phyloP scores from a whole-genome alignment of 2,113 vertebrate species.

The Mystacornis crossleyi region DNA sequence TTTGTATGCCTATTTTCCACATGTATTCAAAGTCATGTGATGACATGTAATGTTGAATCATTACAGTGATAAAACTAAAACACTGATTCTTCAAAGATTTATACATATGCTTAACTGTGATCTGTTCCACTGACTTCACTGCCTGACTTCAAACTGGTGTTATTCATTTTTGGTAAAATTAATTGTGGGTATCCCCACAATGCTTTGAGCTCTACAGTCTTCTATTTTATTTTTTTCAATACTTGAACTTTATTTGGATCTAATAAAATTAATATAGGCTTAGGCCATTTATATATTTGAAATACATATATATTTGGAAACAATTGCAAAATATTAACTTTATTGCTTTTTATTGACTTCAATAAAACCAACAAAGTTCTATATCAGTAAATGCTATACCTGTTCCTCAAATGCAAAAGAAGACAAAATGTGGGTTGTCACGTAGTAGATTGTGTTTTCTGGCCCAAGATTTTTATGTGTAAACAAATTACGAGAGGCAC shows the following conservation, averaged over 20 bases:
- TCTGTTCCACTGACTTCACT: not conserved
- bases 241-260: not conserved
- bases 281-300: not conserved
- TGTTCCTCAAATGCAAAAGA: not conserved
- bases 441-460: not conserved
- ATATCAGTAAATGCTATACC: not conserved
- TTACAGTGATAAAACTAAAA: not conserved
- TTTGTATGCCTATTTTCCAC: not conserved
- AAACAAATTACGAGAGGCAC: not conserved
- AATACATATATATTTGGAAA: not conserved
- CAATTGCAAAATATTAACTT: not conserved
- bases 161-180: not conserved
- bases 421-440: not conserved
- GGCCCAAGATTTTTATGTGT: not conserved
- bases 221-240: not conserved
- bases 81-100: not conserved
- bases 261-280: not conserved
- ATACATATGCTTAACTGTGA: not conserved
- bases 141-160: not conserved
- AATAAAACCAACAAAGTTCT: not conserved
- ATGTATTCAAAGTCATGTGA: not conserved
- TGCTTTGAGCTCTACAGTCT: not conserved
- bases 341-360: not conserved
- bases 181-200: not conserved
- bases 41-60: not conserved